Evolutionary conservation across 2,113 vertebrate species (phyloP).

Genomic region (Chionis minor): DNA sequence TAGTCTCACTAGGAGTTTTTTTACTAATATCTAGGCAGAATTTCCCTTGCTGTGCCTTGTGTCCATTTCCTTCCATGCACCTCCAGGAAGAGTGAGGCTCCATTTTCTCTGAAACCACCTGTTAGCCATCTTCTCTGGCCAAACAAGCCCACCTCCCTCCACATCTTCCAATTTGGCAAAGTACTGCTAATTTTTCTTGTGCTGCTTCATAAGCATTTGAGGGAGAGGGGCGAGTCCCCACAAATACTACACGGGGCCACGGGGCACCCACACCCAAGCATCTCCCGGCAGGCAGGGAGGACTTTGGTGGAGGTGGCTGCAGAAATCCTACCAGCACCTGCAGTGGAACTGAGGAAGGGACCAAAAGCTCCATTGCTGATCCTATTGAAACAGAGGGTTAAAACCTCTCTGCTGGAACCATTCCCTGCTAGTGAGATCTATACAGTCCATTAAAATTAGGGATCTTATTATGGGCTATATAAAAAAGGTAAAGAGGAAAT

Average conservation of each 20-base stretch:
- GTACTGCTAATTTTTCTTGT: neutral
- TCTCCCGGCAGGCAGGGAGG: neutral
- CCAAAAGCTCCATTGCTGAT: neutral
- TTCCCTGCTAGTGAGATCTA: slow-evolving; percentile 29
- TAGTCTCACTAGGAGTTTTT: neutral
- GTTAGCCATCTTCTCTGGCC: neutral
- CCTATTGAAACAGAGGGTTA: neutral
- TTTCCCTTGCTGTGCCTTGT: neutral
- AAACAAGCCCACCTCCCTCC: neutral
- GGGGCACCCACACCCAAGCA: neutral
- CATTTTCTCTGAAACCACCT: rapidly evolving
- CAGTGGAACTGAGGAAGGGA: neutral
- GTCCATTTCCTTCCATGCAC: neutral
- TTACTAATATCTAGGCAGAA: neutral
- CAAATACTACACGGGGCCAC: rapidly evolving
- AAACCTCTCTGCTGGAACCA: neutral
- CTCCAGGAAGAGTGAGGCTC: neutral
- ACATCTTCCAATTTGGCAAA: neutral
- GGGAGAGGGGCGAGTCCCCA: neutral
- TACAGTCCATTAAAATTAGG: slow-evolving; percentile 54
- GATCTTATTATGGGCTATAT: slow-evolving; percentile 60
- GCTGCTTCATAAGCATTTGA: neutral
- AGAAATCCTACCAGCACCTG: neutral
- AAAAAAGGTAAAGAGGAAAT: slow-evolving; percentile 68
- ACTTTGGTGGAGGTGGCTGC: neutral